Evolutionary conservation across 2,888 invertebrate genomes (phyloP), one percentile per base, ranked within the genome.

Genomic region (Germaria angustata): DNA sequence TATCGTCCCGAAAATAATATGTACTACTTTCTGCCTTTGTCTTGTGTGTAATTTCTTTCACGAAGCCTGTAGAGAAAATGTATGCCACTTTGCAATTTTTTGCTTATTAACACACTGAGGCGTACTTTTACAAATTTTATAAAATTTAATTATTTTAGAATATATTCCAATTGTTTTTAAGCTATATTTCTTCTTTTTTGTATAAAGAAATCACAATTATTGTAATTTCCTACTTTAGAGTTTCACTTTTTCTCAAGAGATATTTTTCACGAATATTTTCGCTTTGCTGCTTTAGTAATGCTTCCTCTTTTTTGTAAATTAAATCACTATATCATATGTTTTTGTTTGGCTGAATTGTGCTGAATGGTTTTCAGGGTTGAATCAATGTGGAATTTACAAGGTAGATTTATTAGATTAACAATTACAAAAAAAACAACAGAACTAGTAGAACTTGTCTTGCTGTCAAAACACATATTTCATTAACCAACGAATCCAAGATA

Each of bases 231-330:
- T 71, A 73, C 55, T 46, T 17, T 46, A 59, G 36, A 68, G 79
- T 77, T 84, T 75, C 76, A 72, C 75, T 79, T 79, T 68, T 75
- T 59, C 78, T 57, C 57, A 66, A 66, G 59, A 82, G 82, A 76
- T 71, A 71, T 79, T 57, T 76, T 59, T 80, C 68, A 55, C 71
- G 80, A 76, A 71, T 81, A 66, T 76, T 65, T 59, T 75, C 34
- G 71, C 63, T 65, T 65, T 69, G 55, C 69, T 69, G 32, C 63
- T 63, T 69, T 11, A 22, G 9, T 46, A 63, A 65, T 63, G 53
- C 75, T 75, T 75, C 69, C 49, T 80, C 78, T 78, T 72, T 57
- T 78, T 78, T 78, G 41, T 41, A n/a, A n/a, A n/a, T n/a, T n/a
- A n/a, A n/a, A n/a, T n/a, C n/a, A n/a, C n/a, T n/a, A n/a, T n/a